These are phyloP conservation scores for Diplodus sargus DNA, from an alignment of 2,797 vertebrate genomes.

Conservation along the genomic window DNA sequence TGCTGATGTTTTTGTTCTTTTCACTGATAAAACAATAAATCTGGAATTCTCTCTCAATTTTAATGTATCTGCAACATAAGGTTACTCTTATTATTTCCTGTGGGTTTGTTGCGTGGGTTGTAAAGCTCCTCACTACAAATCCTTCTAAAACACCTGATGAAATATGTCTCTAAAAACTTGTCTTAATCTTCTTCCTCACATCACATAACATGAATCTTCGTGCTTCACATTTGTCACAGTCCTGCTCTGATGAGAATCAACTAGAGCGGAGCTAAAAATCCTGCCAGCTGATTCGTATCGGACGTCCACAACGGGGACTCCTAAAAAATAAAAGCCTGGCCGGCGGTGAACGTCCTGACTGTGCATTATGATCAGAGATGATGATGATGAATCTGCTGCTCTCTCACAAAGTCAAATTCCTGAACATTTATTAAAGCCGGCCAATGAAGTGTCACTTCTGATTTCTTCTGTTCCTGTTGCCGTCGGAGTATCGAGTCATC, in stretches of 20 bases:
- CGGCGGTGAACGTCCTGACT: neutral
- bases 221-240: neutral
- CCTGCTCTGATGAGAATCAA: neutral
- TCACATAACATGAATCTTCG: neutral
- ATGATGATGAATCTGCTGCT: conserved; percentile 1
- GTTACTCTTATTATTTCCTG: too few relatives aligned
- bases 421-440: neutral
- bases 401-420: conserved; percentile 6
- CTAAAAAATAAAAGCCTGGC: neutral
- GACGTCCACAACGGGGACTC: neutral
- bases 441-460: neutral
- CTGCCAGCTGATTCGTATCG: neutral
- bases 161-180: neutral
- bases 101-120: neutral
- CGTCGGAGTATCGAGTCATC: neutral
- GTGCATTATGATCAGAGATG: neutral
- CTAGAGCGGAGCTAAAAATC: neutral
- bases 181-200: neutral
- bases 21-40: neutral
- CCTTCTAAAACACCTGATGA: neutral
- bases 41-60: neutral
- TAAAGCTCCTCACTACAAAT: neutral
- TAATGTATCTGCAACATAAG: too few relatives aligned
- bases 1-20: neutral
- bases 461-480: conserved; percentile 1